Conservation (phyloP, 2,888 invertebrate genomes). For the Acleris sparsana region DNA sequence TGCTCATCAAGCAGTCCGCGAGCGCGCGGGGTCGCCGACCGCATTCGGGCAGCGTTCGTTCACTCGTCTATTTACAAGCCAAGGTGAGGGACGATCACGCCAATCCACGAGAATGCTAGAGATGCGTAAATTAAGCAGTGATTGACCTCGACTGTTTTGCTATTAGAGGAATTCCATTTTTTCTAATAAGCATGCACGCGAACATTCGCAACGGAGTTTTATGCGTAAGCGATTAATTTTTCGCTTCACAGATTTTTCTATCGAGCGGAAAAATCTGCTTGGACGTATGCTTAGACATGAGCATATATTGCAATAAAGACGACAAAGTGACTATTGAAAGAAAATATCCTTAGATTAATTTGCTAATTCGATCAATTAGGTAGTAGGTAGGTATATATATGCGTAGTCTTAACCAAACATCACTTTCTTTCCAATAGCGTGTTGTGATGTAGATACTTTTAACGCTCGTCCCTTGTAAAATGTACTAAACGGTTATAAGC, state of each 20-base stretch:
- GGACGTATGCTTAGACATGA: not conserved
- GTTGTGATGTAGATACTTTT: not conserved
- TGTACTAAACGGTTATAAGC: not conserved
- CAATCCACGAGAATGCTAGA: conserved; percentile 36
- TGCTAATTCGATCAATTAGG: no score
- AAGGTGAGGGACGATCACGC: conserved; percentile 67
- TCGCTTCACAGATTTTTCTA: conserved; percentile 26
- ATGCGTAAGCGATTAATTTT: conserved; percentile 31
- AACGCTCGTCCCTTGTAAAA: not conserved
- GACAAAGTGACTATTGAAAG: no score
- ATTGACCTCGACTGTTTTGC: conserved; percentile 49
- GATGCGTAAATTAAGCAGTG: conserved; percentile 53
- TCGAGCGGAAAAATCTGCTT: not conserved
- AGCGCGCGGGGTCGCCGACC: conserved; percentile 73
- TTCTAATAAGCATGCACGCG: conserved; percentile 10
- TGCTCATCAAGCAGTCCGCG: conserved; percentile 65
- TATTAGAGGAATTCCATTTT: conserved; percentile 19
- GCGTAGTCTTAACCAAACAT: no score
- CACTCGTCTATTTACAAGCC: conserved; percentile 66
- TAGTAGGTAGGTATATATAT: no score
- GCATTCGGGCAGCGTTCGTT: conserved; percentile 74
- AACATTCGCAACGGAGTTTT: conserved; percentile 11
- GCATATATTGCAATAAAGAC: no score
- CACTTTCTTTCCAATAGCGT: no score
- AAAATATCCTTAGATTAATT: no score